Evolutionary conservation across 2,113 vertebrate species (phyloP), one percentile per base, ranked within the genome.

Genomic region (Aviceda subcristata): DNA sequence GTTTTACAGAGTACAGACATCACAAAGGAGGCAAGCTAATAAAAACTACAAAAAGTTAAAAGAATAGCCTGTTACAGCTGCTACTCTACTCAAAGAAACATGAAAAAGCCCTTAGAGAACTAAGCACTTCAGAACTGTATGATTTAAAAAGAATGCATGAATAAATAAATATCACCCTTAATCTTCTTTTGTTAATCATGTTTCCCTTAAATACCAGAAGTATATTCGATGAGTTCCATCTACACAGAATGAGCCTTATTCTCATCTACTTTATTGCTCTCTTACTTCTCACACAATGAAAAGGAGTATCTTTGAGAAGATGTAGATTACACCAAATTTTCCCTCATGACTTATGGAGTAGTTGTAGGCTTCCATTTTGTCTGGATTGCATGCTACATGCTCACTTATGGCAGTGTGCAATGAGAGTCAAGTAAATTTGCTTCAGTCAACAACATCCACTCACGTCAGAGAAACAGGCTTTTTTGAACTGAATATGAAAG

Each of bases 21-120:
- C 78, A 92, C 29, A 76, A 62, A 97, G 63, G 32, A 83, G 30
- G 73, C 39, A 84, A 93, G 41, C 17, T 90, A 66, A 97, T 85
- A 76, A 96, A 95, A 92, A 89, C 50, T 57, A 81, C 34, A 91
- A 69, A 55, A 90, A 76, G 7, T 85, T 94, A 62, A 88, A 94
- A 92, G 20, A 96, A 67, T 55, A 90, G 16, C 26, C 18, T 7
- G 10, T 74, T 94, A 90, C 34, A 90, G 73, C 32, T 89, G 15
- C 10, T 88, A 16, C 81, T 96, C 34, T 90, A 24, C 83, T 62
- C 76, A 69, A 88, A 94, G 63, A 48, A 78, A 34, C 8, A 56
- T 32, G 46, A 67, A 88, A 87, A 85, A 93, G 5, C 57, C 36
- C 20, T 86, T 66, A 82, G 55, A 60, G n/a, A 85, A 88, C 34